Evolutionary conservation across 1,140 invertebrate genomes (phyloP).

Genomic region (Heliconius nattereri): DNA sequence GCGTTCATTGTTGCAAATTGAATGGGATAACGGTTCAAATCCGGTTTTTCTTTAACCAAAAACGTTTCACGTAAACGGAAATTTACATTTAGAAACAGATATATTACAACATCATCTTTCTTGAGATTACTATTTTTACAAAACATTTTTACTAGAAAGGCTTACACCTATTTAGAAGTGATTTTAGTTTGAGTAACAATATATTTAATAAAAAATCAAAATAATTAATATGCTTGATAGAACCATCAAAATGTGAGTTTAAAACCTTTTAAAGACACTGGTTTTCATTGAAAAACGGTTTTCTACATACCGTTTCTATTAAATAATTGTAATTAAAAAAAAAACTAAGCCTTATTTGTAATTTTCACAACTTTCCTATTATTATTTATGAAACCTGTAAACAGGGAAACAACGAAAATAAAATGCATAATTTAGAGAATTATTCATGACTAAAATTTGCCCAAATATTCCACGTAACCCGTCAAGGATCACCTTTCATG

Average conservation of each 20-base stretch:
- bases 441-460: neutral
- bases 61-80: constrained; percentile 25
- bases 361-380: too few relatives aligned
- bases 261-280: neutral
- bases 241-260: neutral
- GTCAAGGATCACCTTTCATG: constrained; percentile 33
- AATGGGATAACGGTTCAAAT: constrained; percentile 49
- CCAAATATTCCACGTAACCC: neutral
- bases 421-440: neutral
- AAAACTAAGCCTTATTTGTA: too few relatives aligned
- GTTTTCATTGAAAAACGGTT: too few relatives aligned
- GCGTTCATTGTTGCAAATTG: constrained; percentile 51
- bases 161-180: neutral
- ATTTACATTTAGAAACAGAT: constrained; percentile 26
- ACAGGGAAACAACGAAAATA: neutral
- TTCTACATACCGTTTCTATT: too few relatives aligned
- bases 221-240: neutral
- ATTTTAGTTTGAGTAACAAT: neutral
- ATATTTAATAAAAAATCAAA: neutral
- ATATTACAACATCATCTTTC: constrained; percentile 37
- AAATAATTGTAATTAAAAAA: too few relatives aligned
- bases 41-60: constrained; percentile 45
- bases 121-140: neutral
- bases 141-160: neutral
- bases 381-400: too few relatives aligned